Evolutionary conservation across 2,888 invertebrate species (phyloP).

Genomic region (Meiosimyza decipiens): DNA sequence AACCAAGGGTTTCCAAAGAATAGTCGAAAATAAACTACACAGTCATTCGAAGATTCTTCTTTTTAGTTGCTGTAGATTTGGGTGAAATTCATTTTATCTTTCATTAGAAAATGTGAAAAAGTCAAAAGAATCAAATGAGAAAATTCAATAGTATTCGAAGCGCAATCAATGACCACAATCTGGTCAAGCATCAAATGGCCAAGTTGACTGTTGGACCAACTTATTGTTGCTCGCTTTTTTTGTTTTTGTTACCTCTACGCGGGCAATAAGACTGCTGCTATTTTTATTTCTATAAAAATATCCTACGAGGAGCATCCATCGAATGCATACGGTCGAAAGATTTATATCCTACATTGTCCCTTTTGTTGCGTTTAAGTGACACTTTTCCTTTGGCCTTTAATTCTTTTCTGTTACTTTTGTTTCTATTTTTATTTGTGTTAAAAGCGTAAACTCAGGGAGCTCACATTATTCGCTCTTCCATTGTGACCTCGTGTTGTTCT

Average conservation of each 20-base stretch:
- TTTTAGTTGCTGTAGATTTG: not conserved
- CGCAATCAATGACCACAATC: slow-evolving; percentile 60
- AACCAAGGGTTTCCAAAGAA: not conserved
- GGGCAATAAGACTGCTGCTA: slow-evolving; percentile 43
- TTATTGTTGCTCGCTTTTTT: slow-evolving; percentile 39
- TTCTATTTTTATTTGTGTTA: slow-evolving; percentile 25
- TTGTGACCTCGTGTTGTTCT: slow-evolving; percentile 26
- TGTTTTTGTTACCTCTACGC: slow-evolving; percentile 40
- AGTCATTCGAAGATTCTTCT: slow-evolving; percentile 13
- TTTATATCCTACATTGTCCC: slow-evolving; percentile 45
- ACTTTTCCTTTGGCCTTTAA: slow-evolving; percentile 11
- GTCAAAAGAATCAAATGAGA: not conserved
- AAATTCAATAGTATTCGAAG: slow-evolving; percentile 51
- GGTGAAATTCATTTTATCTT: slow-evolving; percentile 52
- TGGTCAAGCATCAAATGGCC: slow-evolving; percentile 37
- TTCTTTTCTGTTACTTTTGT: slow-evolving; percentile 4
- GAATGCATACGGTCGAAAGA: slow-evolving; percentile 36
- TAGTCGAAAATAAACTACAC: slow-evolving; percentile 4
- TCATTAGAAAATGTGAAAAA: slow-evolving; percentile 56
- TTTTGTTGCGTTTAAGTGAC: slow-evolving; percentile 41
- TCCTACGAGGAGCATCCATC: slow-evolving; percentile 21
- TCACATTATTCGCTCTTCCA: not conserved
- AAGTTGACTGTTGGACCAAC: slow-evolving; percentile 5
- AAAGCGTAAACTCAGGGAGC: slow-evolving; percentile 13
- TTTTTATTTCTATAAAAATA: slow-evolving; percentile 43